phyloP scores from a whole-genome alignment of 2,113 vertebrate genomes.

The Pangasianodon hypophthalmus region DNA sequence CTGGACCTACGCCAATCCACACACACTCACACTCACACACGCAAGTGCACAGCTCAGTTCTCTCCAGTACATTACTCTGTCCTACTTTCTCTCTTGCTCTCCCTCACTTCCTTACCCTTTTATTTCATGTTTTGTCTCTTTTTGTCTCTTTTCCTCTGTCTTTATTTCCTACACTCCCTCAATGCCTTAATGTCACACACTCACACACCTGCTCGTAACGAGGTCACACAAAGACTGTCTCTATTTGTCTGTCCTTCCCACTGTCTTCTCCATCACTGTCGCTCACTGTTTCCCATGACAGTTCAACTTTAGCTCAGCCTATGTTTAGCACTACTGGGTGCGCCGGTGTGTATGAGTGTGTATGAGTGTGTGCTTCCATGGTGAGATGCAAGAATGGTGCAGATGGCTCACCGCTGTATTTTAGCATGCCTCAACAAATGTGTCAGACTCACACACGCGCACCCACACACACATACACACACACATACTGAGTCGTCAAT shows the following conservation, averaged over 20 bases:
- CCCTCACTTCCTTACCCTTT: not conserved
- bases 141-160: not conserved
- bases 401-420: constrained; percentile 34
- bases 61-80: constrained; percentile 46
- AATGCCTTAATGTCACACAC: constrained; percentile 16
- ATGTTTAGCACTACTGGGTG: constrained; percentile 33
- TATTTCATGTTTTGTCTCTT: constrained; percentile 5
- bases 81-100: constrained; percentile 38
- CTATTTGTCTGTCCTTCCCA: not conserved
- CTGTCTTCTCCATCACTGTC: constrained; percentile 38
- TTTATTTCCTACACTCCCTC: constrained; percentile 4
- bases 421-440: constrained; percentile 38
- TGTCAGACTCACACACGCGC: constrained; percentile 8
- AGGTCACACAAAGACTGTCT: constrained; percentile 22
- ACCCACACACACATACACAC: not conserved
- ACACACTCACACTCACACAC: constrained; percentile 30
- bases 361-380: constrained; percentile 31
- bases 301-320: constrained; percentile 46
- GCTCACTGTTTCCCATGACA: constrained; percentile 44
- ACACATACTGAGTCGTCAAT: not conserved
- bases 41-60: constrained; percentile 13
- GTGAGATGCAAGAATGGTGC: constrained; percentile 22
- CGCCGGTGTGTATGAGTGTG: not conserved
- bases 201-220: constrained; percentile 1
- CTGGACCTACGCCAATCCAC: constrained; percentile 50